These are phyloP conservation scores for Cryptocheilus praepositus DNA, from an alignment of 2,888 invertebrate species.

Conservation along the genomic window DNA sequence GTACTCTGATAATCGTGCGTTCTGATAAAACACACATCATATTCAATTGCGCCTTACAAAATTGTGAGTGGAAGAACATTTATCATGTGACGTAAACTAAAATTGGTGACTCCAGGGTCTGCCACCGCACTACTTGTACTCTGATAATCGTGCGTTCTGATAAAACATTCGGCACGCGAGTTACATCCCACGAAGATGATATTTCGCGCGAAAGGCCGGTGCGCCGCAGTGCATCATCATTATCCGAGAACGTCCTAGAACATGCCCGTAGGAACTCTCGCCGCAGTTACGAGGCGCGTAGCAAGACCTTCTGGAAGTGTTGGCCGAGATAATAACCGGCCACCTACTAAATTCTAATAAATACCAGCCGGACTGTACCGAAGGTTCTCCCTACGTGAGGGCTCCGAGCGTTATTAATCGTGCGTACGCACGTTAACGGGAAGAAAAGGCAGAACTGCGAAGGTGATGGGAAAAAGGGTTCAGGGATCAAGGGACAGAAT, in stretches of 20 bases:
- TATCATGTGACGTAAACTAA: no score
- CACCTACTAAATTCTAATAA: slow-evolving; percentile 67
- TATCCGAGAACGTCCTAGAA: slow-evolving; percentile 66
- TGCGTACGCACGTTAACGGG: not conserved
- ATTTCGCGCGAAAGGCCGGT: slow-evolving; percentile 45
- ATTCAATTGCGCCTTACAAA: no score
- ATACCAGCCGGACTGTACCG: slow-evolving; percentile 49
- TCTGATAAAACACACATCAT: no score
- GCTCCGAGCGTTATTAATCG: slow-evolving; percentile 54
- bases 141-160: no score
- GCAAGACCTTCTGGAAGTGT: slow-evolving; percentile 45
- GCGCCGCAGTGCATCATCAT: slow-evolving; percentile 67
- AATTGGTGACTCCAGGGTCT: no score
- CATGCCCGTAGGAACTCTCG: slow-evolving; percentile 55
- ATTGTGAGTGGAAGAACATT: no score
- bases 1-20: no score
- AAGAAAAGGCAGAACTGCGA: no score
- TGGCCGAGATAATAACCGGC: slow-evolving; percentile 49
- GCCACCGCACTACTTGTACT: no score
- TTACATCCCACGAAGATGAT: not conserved
- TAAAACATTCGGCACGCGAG: no score
- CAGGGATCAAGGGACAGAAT: no score
- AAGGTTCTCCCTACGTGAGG: slow-evolving; percentile 31
- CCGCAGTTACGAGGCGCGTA: slow-evolving; percentile 54
- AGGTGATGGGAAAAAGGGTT: no score